Conservation (phyloP, 2,888 invertebrate genomes). For the Heliconius ethilla region DNA sequence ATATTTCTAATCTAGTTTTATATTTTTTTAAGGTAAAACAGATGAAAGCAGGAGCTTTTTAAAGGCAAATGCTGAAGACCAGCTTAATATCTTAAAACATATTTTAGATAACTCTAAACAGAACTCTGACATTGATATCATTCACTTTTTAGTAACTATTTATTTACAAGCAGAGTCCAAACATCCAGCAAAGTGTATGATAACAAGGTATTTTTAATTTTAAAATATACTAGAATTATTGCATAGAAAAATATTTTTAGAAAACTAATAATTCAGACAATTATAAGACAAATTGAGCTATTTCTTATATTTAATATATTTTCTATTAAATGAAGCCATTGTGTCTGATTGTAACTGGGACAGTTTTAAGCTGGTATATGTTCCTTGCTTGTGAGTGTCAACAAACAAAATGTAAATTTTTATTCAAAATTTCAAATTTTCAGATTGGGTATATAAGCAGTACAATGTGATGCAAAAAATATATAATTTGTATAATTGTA, state of each 20-base stretch:
- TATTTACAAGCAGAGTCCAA: conserved; percentile 66
- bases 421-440: no score
- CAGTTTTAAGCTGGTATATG: no score
- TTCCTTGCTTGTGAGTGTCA: no score
- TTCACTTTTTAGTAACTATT: conserved; percentile 58
- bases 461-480: no score
- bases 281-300: no score
- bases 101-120: conserved; percentile 49
- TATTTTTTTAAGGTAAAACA: conserved; percentile 48
- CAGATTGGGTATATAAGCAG: no score
- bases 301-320: no score
- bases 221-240: not conserved
- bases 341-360: no score
- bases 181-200: conserved; percentile 71
- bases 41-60: conserved; percentile 51
- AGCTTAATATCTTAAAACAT: conserved; percentile 58
- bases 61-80: conserved; percentile 58
- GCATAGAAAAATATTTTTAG: no score
- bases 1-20: not conserved
- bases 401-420: no score
- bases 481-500: not conserved
- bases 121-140: conserved; percentile 41
- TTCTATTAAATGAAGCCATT: no score
- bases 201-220: conserved; percentile 57
- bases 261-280: no score